Conservation (phyloP, 1,140 invertebrate genomes). For the Agrilus planipennis region DNA sequence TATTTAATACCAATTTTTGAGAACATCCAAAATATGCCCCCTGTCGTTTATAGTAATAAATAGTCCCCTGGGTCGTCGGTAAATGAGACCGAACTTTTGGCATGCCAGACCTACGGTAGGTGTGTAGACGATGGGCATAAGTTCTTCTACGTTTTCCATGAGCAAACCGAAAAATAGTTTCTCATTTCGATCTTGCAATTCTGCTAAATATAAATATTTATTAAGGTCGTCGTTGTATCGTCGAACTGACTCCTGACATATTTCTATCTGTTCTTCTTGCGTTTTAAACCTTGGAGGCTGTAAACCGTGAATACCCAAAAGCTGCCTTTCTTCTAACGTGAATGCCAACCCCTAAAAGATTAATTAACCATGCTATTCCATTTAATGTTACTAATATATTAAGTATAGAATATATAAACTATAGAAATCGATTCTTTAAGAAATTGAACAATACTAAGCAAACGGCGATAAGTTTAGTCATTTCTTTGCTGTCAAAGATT, state of each 20-base stretch:
- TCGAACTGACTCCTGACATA: constrained; percentile 76
- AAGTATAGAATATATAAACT: no score
- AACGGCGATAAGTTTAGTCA: not conserved
- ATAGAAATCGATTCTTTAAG: no score
- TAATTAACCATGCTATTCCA: no score
- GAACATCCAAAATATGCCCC: constrained; percentile 75
- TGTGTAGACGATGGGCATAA: constrained; percentile 88
- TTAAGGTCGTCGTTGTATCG: constrained; percentile 82
- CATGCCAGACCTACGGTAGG: constrained; percentile 89
- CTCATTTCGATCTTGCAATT: constrained; percentile 74
- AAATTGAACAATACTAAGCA: not conserved
- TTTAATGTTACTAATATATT: no score
- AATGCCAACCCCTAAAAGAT: constrained; percentile 74
- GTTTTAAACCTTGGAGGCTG: constrained; percentile 87
- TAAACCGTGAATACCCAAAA: constrained; percentile 83
- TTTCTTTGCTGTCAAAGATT: not conserved
- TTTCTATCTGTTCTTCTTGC: constrained; percentile 82
- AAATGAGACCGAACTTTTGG: constrained; percentile 91
- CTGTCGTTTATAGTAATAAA: constrained; percentile 95
- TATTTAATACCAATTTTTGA: constrained; percentile 61
- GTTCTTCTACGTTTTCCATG: constrained; percentile 71
- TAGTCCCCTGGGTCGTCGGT: constrained; percentile 81
- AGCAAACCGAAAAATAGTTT: constrained; percentile 89
- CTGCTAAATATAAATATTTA: constrained; percentile 80
- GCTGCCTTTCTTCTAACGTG: constrained; percentile 80